A percentile compares a stretch with the other conserved stretches of the same genome.
These are phyloP conservation scores for Drosophila ogumai DNA, from an alignment of 1,140 invertebrate species.

Conservation along the genomic window DNA sequence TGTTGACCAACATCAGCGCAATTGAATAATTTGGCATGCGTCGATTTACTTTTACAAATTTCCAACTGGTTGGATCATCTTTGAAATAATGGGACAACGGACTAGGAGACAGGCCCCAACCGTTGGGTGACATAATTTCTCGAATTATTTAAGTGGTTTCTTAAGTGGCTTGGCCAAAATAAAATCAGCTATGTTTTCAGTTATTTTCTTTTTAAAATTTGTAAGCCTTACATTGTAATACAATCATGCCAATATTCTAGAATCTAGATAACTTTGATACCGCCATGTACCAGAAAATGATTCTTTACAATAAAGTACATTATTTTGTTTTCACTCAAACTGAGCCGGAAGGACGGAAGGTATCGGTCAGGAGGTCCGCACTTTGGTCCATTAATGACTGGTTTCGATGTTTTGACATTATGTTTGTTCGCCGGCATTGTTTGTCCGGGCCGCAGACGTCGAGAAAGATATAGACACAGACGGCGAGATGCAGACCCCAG, in stretches of 20 bases:
- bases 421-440: slow-evolving; percentile 67
- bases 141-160: not conserved
- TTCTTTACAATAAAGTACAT: not conserved
- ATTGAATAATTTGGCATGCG: slow-evolving; percentile 71
- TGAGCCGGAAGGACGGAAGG: not conserved
- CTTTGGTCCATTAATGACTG: slow-evolving; percentile 77
- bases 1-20: slow-evolving; percentile 60
- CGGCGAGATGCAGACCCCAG: slow-evolving; percentile 27
- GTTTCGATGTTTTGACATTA: slow-evolving; percentile 77
- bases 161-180: too few relatives aligned
- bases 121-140: slow-evolving; percentile 2
- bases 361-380: slow-evolving; percentile 24
- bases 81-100: slow-evolving; percentile 14
- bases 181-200: not conserved
- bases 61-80: slow-evolving; percentile 25
- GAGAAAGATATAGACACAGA: slow-evolving; percentile 36
- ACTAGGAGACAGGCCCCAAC: not conserved
- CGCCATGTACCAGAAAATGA: not conserved
- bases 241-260: not conserved
- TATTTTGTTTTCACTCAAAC: not conserved
- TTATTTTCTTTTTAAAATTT: not conserved
- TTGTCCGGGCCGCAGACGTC: slow-evolving; percentile 56
- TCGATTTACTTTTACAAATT: slow-evolving; percentile 35
- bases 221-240: not conserved
- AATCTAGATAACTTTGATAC: too few relatives aligned